Evolutionary conservation across 2,888 invertebrate species (phyloP).

Genomic region (Dolomedes plantarius): DNA sequence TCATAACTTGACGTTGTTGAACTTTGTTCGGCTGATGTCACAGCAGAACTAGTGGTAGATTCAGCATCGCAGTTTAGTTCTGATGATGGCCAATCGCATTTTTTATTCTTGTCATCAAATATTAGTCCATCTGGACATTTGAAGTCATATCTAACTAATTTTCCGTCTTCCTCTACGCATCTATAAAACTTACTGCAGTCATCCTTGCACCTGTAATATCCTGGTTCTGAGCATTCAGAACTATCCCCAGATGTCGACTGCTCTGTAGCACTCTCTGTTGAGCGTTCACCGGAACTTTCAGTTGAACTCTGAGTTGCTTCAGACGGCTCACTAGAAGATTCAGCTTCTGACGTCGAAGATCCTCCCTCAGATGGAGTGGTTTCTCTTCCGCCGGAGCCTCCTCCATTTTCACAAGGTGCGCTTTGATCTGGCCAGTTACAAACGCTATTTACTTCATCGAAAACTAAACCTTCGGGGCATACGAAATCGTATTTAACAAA

Average conservation of each 20-base stretch:
- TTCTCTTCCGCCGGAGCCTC: not conserved
- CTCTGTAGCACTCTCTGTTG: not conserved
- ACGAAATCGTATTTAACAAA: conserved; percentile 71
- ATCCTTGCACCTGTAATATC: conserved; percentile 72
- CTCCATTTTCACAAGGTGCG: conserved; percentile 29
- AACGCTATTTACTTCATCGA: conserved; percentile 73
- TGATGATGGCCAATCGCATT: conserved; percentile 88
- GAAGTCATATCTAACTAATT: conserved; percentile 83
- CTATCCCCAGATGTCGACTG: not conserved
- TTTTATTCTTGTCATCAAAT: conserved; percentile 80
- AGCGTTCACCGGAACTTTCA: not conserved
- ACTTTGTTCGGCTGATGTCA: not conserved
- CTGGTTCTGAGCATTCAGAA: conserved; percentile 69
- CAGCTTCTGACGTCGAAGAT: conserved; percentile 9
- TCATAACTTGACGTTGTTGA: not conserved
- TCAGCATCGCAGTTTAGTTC: conserved; percentile 84
- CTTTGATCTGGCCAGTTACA: conserved; percentile 73
- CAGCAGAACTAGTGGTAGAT: conserved; percentile 13
- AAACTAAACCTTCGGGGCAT: conserved; percentile 72
- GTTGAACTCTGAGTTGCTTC: conserved; percentile 15
- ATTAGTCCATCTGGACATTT: conserved; percentile 87
- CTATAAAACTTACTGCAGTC: conserved; percentile 82
- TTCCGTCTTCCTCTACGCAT: conserved; percentile 83
- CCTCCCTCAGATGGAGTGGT: not conserved
- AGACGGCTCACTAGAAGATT: not conserved